Base-by-base conservation (phyloP, 2,113 vertebrate genomes). In the Rattus rattus region DNA sequence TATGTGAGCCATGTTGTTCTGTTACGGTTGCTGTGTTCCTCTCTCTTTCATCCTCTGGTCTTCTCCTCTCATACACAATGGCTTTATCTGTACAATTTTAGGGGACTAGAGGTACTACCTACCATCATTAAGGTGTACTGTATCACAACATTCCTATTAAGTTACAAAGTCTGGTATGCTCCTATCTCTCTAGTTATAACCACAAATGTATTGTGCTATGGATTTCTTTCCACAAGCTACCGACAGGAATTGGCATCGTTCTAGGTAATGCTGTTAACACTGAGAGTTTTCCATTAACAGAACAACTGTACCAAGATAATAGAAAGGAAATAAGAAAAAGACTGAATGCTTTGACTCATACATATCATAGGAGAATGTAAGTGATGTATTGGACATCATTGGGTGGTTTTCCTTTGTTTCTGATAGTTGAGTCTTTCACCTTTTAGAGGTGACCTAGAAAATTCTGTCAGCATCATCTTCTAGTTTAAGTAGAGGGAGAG, bases 361-460 rank as follows among this genome's bases (percentile, higher is more conserved):
- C 75, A 54, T 81, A 75, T 76, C 47, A 22, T 26, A 39, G 28
- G 54, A 39, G n/a, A 88, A 43, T 47, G 61, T 39, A 88, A 1
- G 26, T 13, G 36, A 30, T 0, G 8, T 61, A 5, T 49, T 65
- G 47, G 16, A 36, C 1, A 12, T 43, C 67, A 7, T 33, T 43
- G 43, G 65, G 65, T 80, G 16, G 5, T 9, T 97, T 92, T 30
- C 8, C 90, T 92, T 83, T 63, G 26, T 63, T 49, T 90, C 12
- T 67, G 22, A 72, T 19, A 36, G 19, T 20, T 19, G 5, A 86
- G n/a, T 54, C 30, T 79, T 92, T 26, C 0, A 52, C n/a, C 52
- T 69, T 39, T 90, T 72, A 28, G 33, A 96, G 47, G 16, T 70
- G n/a, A 88, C 26, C 52, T 26, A n/a, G 80, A 94, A 96, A 69